Evolutionary conservation across 30 jellyfish, hydroid and myxozoan species (phyloP), one percentile per base, ranked within the genome.

Genomic region (Morbakka virulenta): DNA sequence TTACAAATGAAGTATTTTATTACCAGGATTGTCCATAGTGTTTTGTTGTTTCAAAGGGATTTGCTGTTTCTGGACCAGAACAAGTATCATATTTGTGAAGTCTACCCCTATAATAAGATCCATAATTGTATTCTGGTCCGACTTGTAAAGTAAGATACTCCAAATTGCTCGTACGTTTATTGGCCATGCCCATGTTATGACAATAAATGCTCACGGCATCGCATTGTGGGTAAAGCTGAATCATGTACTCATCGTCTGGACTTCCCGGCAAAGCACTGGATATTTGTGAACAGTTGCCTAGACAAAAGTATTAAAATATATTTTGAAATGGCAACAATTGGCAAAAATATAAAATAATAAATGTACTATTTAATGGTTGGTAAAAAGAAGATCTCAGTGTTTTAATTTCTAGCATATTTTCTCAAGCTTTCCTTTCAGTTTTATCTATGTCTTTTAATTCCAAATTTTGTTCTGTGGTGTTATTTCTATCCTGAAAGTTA

Each of bases 11-110:
- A 1, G 34, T n/a, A n/a, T n/a, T n/a, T n/a, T n/a, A 95, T 4
- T 61, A 89, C 97, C 97, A 89, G 17, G 97, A 61, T 36, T 83
- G 89, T 35, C 97, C 97, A 89, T 90, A 89, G 62, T 50, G 57
- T 11, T 84, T 83, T 26, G 53, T 86, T 28, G 97, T 76, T 47
- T 89, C 81, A 53, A 35, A 35, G 2, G 97, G 95, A 3, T 61
- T 71, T 3, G 93, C 86, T 29, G 77, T 64, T 34, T 72, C 94
- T 0, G 86, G 84, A 26, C 97, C 97, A 31, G 93, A 57, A 69
- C 97, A 89, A 0, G 96, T 69, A 52, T 74, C 73, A 65, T 81
- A 83, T 35, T 89, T 77, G 53, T 81, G 93, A 64, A 89, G 67
- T 25, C 97, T 50, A 11, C 95, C 94, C 53, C 96, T 50, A 79